These are phyloP conservation scores for Panulirus ornatus DNA, from an alignment of 1,140 invertebrate species.

Conservation along the genomic window DNA sequence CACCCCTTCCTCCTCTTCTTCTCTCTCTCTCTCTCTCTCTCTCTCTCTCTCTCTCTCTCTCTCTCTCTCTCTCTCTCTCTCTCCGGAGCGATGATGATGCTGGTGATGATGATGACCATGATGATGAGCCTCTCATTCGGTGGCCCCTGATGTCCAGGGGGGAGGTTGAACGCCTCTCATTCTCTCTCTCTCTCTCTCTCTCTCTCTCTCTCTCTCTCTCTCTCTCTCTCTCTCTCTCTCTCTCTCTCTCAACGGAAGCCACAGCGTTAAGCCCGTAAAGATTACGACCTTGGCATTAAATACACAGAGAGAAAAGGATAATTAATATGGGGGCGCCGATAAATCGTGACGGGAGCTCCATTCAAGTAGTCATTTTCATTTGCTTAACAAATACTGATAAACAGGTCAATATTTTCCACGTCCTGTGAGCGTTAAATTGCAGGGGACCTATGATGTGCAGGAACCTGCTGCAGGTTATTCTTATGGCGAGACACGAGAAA, in stretches of 20 bases:
- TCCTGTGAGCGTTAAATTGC: constrained; percentile 15
- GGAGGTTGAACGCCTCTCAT: too few species aligned
- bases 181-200: not conserved
- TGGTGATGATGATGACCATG: too few species aligned
- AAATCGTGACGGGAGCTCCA: not conserved
- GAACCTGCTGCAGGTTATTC: too few species aligned
- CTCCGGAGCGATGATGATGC: too few species aligned
- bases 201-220: not conserved
- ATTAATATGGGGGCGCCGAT: constrained; percentile 26
- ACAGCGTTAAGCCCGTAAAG: not conserved
- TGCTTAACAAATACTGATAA: constrained; percentile 45
- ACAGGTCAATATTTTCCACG: constrained; percentile 32
- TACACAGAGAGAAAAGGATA: constrained; percentile 34
- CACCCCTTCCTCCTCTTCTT: not conserved
- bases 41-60: not conserved
- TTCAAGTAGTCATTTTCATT: constrained; percentile 44
- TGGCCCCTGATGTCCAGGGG: too few species aligned
- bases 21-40: not conserved
- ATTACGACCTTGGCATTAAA: constrained; percentile 41
- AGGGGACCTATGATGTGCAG: not conserved
- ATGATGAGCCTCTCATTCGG: too few species aligned
- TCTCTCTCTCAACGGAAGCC: not conserved
- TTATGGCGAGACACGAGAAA: too few species aligned
- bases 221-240: constrained; percentile 27
- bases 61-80: not conserved